These are phyloP conservation scores for Anoplopoma fimbria DNA, from an alignment of 2,113 vertebrate genomes.

Conservation along the genomic window DNA sequence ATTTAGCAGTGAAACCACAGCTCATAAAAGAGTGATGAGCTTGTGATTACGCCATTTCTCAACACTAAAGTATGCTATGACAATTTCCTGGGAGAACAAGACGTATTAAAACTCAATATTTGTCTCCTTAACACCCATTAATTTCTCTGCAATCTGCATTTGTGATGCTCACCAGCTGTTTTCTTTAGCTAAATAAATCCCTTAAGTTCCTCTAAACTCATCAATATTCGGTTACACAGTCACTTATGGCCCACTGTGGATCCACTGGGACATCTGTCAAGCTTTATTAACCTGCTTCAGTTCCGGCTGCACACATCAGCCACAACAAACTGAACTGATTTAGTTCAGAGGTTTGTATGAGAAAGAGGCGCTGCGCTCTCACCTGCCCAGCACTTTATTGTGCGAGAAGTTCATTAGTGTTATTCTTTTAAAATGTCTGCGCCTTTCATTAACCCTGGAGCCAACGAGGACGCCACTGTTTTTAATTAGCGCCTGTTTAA, in stretches of 20 bases:
- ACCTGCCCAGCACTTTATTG: conserved; percentile 28
- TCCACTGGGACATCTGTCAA: conserved; percentile 21
- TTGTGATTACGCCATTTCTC: conserved; percentile 1
- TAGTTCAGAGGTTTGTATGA: conserved; percentile 35
- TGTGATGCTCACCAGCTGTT: conserved; percentile 47
- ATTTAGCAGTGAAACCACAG: background rate
- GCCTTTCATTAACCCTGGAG: conserved; percentile 57
- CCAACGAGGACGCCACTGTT: conserved; percentile 30
- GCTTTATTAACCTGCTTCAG: conserved; percentile 48
- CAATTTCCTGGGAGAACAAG: conserved; percentile 4
- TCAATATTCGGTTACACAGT: background rate
- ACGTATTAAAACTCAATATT: conserved; percentile 39
- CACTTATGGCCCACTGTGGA: background rate
- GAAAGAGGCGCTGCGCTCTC: conserved; percentile 16
- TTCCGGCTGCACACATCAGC: conserved; percentile 11
- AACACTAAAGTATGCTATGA: conserved; percentile 16
- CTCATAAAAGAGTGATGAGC: background rate
- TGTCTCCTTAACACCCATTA: background rate
- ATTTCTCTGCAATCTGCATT: background rate
- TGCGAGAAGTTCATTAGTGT: conserved; percentile 52
- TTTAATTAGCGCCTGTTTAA: conserved; percentile 63
- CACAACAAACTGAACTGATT: conserved; percentile 25
- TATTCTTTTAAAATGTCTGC: conserved; percentile 56
- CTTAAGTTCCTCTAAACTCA: conserved; percentile 4
- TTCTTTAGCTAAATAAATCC: conserved; percentile 45